Base-by-base conservation (phyloP, 64 coral and sea anemone species). In the Hydrozoanthus tunicans region DNA sequence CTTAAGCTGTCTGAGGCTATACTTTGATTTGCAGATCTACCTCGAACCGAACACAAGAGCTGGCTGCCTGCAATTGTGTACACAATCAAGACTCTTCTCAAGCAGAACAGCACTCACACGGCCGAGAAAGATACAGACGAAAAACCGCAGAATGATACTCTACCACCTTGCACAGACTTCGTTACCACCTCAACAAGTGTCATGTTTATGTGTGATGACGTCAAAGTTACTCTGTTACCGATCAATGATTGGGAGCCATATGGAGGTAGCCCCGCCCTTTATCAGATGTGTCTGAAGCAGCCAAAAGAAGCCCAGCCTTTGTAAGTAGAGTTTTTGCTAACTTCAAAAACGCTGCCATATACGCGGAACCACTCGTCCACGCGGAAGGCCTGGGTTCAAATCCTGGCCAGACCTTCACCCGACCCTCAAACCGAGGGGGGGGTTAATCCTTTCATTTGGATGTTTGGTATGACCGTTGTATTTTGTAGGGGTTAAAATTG, bases 21-120 rank as follows among this genome's bases (percentile, higher is more conserved):
- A 43, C 32, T 76, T 53, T 11, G 80, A 13, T 70, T 86, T 73
- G 7, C 67, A 98, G 96, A 98, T 93, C 93, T 98, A 7, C 93
- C 96, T 32, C 89, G 93, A 63, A 98, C 93, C n/a, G 93, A 95
- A 9, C 96, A 98, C 64, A 93, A 93, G 77, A 98, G 96, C 56
- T 98, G 96, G 96, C 65, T 98, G 56, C 96, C 96, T 7, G 93
- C 96, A 8, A 98, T 98, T 43, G 96, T 98, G 51, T 93, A 80
- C 52, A 95, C 96, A 54, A 93, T 94, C 70, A 98, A 98, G 69
- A 98, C 96, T 11, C 77, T 98, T 5, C 68, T 98, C 7, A 95
- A 95, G 59, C 96, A 98, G 60, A 81, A 93, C 59, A 77, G 88
- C 10, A 79, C 86, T 4, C 92, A 91, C 77, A 62, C 24, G 55